These are phyloP conservation scores for Brachypalpus laphriformis DNA, from an alignment of 2,888 invertebrate species.

Conservation along the genomic window DNA sequence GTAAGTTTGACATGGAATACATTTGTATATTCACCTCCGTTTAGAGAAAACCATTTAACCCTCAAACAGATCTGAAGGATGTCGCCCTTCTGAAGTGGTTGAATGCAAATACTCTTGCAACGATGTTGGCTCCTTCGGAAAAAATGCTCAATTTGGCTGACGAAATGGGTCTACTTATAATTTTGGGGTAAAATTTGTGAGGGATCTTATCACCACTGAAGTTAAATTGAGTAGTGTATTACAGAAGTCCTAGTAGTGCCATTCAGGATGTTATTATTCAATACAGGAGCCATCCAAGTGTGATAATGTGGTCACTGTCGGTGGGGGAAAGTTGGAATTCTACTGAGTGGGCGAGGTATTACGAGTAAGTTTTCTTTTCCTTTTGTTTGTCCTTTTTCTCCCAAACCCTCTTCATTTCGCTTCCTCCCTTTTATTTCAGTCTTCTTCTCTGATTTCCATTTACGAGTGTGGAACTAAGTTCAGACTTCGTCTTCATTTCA, in stretches of 20 bases:
- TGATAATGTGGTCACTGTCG: constrained; percentile 48
- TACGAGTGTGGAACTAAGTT: no score
- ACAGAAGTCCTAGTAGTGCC: constrained; percentile 33
- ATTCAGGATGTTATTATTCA: constrained; percentile 24
- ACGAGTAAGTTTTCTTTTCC: constrained; percentile 29
- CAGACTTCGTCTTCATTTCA: no score
- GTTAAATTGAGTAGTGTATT: background rate
- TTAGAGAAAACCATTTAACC: constrained; percentile 29
- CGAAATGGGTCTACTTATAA: constrained; percentile 38
- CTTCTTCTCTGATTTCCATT: no score
- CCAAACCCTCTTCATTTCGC: no score
- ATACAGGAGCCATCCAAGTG: constrained; percentile 52
- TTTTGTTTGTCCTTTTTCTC: no score
- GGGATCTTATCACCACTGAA: background rate
- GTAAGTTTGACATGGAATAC: constrained; percentile 4
- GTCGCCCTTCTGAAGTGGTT: constrained; percentile 45
- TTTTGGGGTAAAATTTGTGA: constrained; percentile 28
- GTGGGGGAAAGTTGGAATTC: background rate
- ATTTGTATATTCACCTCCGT: background rate
- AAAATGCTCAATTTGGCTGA: constrained; percentile 50
- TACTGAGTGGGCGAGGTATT: background rate
- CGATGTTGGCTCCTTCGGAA: constrained; percentile 18
- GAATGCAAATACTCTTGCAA: constrained; percentile 33
- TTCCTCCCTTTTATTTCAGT: no score
- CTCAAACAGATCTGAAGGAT: constrained; percentile 22